phyloP scores from a whole-genome alignment of 2,113 vertebrate genomes.

The Hypocryptadius cinnamomeus region DNA sequence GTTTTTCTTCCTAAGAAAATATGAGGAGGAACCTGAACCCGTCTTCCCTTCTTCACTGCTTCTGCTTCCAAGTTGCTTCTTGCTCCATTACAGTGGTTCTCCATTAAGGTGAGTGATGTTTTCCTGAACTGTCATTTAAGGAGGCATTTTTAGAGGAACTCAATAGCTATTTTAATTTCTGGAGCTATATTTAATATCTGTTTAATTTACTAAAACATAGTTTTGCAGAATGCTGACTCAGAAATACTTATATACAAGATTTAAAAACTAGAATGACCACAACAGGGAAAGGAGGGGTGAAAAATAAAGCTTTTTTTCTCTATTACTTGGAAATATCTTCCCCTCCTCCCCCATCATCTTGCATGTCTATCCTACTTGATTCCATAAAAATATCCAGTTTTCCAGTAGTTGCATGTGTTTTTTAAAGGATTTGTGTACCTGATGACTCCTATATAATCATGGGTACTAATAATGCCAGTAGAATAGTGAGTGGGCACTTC shows the following conservation, averaged over 20 bases:
- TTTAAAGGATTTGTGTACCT: not conserved
- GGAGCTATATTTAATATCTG: not conserved
- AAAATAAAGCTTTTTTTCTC: not conserved
- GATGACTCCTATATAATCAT: not conserved
- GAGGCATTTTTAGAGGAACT: not conserved
- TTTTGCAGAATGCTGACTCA: conserved; percentile 22
- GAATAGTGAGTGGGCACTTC: not conserved
- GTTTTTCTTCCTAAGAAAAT: conserved; percentile 46
- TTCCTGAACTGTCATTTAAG: conserved; percentile 47
- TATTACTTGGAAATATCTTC: not conserved
- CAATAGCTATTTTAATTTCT: conserved; percentile 28
- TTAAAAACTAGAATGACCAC: not conserved
- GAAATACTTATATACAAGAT: not conserved
- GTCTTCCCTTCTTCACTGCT: not conserved
- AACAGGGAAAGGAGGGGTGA: not conserved
- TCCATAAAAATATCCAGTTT: not conserved
- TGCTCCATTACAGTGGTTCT: conserved; percentile 48
- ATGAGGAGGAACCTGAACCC: not conserved
- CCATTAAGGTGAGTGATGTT: conserved; percentile 51
- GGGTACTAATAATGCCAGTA: not conserved
- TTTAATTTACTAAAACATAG: conserved; percentile 27
- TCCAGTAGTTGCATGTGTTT: not conserved
- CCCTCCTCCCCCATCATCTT: not conserved
- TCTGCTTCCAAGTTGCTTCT: conserved; percentile 50
- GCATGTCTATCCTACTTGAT: not conserved